These are phyloP conservation scores for Orius insidiosus DNA, from an alignment of 1,140 invertebrate species.

Conservation along the genomic window DNA sequence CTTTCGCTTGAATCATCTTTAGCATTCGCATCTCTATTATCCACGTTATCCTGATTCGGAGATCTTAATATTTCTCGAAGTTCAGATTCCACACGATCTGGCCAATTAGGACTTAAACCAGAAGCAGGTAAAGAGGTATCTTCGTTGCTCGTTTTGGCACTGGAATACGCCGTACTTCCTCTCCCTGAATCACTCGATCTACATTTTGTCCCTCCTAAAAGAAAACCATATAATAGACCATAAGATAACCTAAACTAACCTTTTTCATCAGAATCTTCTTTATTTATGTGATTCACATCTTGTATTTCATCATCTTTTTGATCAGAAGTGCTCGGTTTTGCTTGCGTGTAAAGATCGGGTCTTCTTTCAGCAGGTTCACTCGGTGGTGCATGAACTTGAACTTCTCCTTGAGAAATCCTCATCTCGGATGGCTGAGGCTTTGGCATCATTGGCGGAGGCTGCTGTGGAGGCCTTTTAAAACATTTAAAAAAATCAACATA, in stretches of 20 bases:
- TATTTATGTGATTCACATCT: neutral
- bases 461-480: too few relatives aligned
- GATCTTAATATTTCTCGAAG: conserved; percentile 51
- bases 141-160: conserved; percentile 28
- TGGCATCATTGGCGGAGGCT: too few relatives aligned
- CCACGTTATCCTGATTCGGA: conserved; percentile 34
- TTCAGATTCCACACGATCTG: conserved; percentile 64
- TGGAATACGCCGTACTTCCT: conserved; percentile 56
- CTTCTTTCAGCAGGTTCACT: neutral
- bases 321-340: conserved; percentile 1
- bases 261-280: conserved; percentile 17
- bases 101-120: conserved; percentile 32
- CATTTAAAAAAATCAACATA: too few relatives aligned
- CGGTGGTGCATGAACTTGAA: neutral
- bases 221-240: neutral
- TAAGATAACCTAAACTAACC: too few relatives aligned
- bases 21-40: conserved; percentile 17
- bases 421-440: too few relatives aligned
- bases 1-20: conserved; percentile 32
- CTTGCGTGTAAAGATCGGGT: too few relatives aligned
- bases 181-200: conserved; percentile 42
- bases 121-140: neutral
- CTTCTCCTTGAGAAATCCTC: too few relatives aligned
- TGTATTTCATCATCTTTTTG: neutral
- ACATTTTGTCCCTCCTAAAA: conserved; percentile 11